Percentiles rank a stretch among this genome's conserved stretches.
Conservation (phyloP, 2,113 vertebrate genomes). For the Malaclemys terrapin region DNA sequence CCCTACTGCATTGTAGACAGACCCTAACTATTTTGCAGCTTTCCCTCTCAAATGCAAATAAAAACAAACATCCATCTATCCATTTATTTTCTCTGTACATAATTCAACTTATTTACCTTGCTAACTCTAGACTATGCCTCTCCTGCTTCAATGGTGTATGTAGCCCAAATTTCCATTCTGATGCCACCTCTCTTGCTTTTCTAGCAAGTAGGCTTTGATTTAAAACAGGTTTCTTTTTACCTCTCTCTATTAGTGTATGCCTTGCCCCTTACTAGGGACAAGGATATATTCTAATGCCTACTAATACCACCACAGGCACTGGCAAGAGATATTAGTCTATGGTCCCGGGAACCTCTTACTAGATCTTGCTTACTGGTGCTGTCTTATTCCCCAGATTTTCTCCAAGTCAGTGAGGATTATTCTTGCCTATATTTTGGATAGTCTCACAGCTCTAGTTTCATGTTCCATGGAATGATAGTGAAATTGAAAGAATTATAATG, state of each 20-base stretch:
- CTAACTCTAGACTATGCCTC: fast-evolving
- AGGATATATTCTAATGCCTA: background rate
- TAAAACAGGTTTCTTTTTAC: background rate
- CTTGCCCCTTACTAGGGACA: background rate
- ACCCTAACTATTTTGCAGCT: background rate
- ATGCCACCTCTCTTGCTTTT: background rate
- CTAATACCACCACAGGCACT: background rate
- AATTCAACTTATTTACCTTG: background rate
- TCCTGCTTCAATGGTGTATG: background rate
- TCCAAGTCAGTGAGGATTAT: background rate
- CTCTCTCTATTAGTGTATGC: background rate
- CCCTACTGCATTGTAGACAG: background rate
- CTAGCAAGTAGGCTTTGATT: background rate
- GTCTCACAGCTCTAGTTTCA: background rate
- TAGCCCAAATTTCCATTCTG: background rate
- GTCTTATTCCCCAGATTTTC: background rate
- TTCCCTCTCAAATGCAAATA: background rate
- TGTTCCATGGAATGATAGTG: conserved; percentile 21
- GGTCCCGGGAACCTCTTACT: background rate
- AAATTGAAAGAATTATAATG: conserved; percentile 1
- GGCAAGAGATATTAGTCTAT: background rate
- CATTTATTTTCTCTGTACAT: background rate
- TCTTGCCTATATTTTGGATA: background rate
- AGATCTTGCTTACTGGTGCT: background rate
- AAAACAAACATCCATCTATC: background rate